These are phyloP conservation scores for Hyposoter dolosus DNA, from an alignment of 2,888 invertebrate species.

Conservation along the genomic window DNA sequence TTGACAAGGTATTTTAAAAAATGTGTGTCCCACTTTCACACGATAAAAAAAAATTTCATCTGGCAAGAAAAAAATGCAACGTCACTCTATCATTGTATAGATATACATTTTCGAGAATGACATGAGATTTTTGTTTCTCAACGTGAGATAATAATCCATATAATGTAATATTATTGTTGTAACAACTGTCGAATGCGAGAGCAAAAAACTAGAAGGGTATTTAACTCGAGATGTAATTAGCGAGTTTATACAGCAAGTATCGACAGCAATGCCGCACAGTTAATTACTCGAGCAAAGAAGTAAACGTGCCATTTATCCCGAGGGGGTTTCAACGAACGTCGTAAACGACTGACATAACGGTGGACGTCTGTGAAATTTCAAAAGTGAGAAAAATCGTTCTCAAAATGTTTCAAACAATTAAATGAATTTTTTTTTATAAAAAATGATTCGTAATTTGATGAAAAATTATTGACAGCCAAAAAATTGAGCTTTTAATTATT, in stretches of 20 bases:
- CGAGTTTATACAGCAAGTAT: slow-evolving; percentile 43
- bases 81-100: not conserved
- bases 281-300: slow-evolving; percentile 50
- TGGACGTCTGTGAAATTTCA: not conserved
- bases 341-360: slow-evolving; percentile 7
- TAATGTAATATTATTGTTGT: slow-evolving; percentile 9
- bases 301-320: slow-evolving; percentile 45
- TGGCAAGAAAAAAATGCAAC: not conserved
- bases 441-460: no score
- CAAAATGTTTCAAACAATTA: not conserved
- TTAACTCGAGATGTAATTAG: slow-evolving; percentile 50
- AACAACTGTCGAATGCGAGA: slow-evolving; percentile 9
- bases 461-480: no score
- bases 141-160: slow-evolving; percentile 4
- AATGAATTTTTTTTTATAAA: not conserved
- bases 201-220: slow-evolving; percentile 13
- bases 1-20: not conserved
- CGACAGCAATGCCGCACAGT: slow-evolving; percentile 48
- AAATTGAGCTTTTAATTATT: no score
- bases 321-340: slow-evolving; percentile 22
- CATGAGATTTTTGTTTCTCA: not conserved
- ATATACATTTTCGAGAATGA: not conserved
- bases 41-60: not conserved
- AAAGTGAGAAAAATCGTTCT: not conserved
- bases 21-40: not conserved